phyloP scores from a whole-genome alignment of 2,113 vertebrate genomes.

The Chaenocephalus aceratus region DNA sequence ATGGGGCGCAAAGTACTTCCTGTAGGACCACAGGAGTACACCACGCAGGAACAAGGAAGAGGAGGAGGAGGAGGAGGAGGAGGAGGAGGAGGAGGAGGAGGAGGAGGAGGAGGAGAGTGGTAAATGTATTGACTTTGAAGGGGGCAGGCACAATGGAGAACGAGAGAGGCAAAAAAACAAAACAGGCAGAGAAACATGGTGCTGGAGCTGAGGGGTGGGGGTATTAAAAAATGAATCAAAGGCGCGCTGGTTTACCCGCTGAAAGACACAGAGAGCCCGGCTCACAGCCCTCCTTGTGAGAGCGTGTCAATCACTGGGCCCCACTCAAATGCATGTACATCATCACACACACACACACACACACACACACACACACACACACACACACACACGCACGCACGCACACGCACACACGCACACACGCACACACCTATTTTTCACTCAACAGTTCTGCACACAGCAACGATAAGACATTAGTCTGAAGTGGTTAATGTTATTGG shows the following conservation, averaged over 20 bases:
- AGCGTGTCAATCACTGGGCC: slow-evolving; percentile 40
- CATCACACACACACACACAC: background rate
- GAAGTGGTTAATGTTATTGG: background rate
- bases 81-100: slow-evolving; percentile 16
- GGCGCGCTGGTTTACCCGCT: slow-evolving; percentile 44
- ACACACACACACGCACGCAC: background rate
- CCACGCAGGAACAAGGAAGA: slow-evolving; percentile 29
- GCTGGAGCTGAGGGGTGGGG: slow-evolving; percentile 61
- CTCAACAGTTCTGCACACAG: background rate
- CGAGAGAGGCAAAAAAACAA: slow-evolving; percentile 34
- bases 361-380: background rate
- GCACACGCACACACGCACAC: background rate
- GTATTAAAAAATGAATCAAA: slow-evolving; percentile 83
- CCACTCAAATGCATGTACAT: background rate
- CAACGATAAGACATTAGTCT: background rate
- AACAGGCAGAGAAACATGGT: slow-evolving; percentile 40
- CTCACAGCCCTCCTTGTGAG: slow-evolving; percentile 40
- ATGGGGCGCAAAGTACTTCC: background rate
- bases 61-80: slow-evolving; percentile 33
- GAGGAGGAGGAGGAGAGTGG: slow-evolving; percentile 30
- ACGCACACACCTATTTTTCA: background rate
- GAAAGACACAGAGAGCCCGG: slow-evolving; percentile 38
- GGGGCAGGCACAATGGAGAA: slow-evolving; percentile 4
- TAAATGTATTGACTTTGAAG: slow-evolving; percentile 47
- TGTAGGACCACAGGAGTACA: background rate